Evolutionary conservation across 37 sponge, comb jelly and placozoan species (phyloP).

Genomic region (Oscarella lobularis): DNA sequence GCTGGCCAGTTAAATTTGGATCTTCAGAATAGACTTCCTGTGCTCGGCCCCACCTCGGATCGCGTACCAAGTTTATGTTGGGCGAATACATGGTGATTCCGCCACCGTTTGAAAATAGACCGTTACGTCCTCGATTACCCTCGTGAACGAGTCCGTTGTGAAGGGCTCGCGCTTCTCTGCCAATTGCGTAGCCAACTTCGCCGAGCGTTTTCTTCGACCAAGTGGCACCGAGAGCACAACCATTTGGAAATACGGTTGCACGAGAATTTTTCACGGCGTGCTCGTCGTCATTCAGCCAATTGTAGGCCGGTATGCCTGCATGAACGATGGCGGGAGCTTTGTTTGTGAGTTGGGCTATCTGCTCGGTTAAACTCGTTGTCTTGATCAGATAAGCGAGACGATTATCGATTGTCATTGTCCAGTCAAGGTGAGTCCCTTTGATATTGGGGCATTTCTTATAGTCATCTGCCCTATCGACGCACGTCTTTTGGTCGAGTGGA

Average conservation of each 20-base stretch:
- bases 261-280: not conserved
- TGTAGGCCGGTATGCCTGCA: not conserved
- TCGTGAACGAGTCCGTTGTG: constrained; percentile 4
- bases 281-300: constrained; percentile 11
- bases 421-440: not conserved
- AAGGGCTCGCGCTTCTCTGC: not conserved
- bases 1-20: not conserved
- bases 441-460: not conserved
- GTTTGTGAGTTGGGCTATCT: constrained; percentile 2
- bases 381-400: not conserved
- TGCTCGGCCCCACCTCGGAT: constrained; percentile 6
- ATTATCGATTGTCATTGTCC: not conserved
- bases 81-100: constrained; percentile 9
- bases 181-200: not conserved
- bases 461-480: not conserved
- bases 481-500: not conserved
- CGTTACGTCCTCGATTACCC: not conserved
- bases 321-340: constrained; percentile 4
- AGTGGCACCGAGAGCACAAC: not conserved
- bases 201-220: not conserved
- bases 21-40: constrained; percentile 7
- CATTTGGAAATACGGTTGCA: constrained; percentile 1
- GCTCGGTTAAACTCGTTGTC: not conserved
- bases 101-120: not conserved
- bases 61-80: constrained; percentile 6